A percentile compares a stretch with the other conserved stretches of the same genome.
These are phyloP conservation scores for Autographa gamma DNA, from an alignment of 2,888 invertebrate genomes.

Conservation along the genomic window DNA sequence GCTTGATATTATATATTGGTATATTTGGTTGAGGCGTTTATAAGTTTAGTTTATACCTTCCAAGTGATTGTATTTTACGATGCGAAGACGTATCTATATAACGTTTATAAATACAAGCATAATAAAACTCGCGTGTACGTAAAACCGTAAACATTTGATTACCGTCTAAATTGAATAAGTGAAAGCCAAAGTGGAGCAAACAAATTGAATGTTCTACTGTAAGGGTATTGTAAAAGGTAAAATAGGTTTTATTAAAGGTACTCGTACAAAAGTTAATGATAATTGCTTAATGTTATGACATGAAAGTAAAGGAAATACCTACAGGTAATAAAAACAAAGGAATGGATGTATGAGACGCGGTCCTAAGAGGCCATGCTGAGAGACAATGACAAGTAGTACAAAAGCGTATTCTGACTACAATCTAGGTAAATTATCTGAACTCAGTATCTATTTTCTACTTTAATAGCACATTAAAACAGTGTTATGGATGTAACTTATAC, in stretches of 20 bases:
- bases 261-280: constrained; percentile 12
- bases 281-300: constrained; percentile 2
- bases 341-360: background rate
- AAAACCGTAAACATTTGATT: constrained; percentile 31
- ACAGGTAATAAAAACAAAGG: background rate
- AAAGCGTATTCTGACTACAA: background rate
- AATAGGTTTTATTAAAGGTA: background rate
- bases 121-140: constrained; percentile 37
- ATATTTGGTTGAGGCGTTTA: background rate
- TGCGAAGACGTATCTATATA: constrained; percentile 19
- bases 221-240: constrained; percentile 4
- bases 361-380: background rate
- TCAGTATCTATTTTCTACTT: background rate
- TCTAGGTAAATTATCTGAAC: background rate
- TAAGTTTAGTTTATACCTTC: background rate
- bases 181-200: constrained; percentile 39
- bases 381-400: background rate
- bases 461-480: background rate
- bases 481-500: background rate
- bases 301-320: background rate
- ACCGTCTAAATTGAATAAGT: constrained; percentile 27
- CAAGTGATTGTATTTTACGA: constrained; percentile 33
- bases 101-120: constrained; percentile 10
- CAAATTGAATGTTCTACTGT: constrained; percentile 4
- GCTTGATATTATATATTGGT: background rate